Conservation (phyloP, 2,113 vertebrate genomes). For the Hypocryptadius cinnamomeus region DNA sequence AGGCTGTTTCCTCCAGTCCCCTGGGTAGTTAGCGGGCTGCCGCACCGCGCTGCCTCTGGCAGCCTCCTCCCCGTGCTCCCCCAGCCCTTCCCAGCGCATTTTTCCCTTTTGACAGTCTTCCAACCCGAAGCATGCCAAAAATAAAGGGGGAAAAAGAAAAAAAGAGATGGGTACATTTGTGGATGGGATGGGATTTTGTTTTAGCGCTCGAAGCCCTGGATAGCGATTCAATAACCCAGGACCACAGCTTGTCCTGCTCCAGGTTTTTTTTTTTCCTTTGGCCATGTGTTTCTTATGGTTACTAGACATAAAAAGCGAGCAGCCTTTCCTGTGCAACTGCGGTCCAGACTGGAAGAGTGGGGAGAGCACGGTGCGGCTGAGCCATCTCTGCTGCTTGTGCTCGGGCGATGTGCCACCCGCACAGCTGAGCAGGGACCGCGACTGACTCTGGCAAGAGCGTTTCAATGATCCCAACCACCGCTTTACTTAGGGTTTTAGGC, state of each 20-base stretch:
- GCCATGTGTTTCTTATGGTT: background rate
- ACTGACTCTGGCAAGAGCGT: too few relatives aligned
- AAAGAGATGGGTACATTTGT: background rate
- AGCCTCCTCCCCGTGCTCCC: too few relatives aligned
- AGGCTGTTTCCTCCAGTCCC: background rate
- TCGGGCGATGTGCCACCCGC: background rate
- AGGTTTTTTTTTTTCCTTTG: background rate
- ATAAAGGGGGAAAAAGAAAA: background rate
- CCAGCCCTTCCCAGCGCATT: background rate
- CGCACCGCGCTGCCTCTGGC: background rate
- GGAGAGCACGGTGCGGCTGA: too few relatives aligned
- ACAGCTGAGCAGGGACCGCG: background rate
- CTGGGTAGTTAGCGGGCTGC: background rate
- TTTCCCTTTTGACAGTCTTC: background rate
- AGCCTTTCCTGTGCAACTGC: fast-evolving
- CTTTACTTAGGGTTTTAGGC: background rate
- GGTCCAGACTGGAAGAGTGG: background rate
- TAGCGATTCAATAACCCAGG: background rate
- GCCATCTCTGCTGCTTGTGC: background rate
- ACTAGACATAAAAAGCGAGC: background rate
- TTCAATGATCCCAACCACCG: background rate
- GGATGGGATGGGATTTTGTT: background rate
- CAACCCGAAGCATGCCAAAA: background rate
- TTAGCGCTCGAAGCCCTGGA: background rate
- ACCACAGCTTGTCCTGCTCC: background rate